Base-by-base conservation (phyloP, 1,140 invertebrate genomes). In the Drosophila rhopaloa region DNA sequence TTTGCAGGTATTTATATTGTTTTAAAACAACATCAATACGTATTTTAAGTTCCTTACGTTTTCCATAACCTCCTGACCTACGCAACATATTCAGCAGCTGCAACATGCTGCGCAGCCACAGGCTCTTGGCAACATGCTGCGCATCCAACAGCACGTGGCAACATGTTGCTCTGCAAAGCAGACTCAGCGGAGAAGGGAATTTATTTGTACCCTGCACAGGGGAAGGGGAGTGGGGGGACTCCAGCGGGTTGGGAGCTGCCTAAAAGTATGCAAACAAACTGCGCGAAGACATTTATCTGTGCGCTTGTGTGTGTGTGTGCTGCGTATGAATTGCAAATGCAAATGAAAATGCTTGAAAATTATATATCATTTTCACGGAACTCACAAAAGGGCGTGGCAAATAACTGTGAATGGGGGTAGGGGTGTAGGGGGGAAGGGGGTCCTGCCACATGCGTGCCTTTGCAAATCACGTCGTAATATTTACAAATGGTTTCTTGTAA, bases 401-500 rank as follows among this genome's bases (percentile, higher is more conserved):
- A 32, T 7, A 32, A 2, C 6, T 6, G 6, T 32, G 24, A 1
- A 10, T 35, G 9, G 16, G 2, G 14, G 37, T 6, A 7, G n/a
- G 27, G 0, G 8, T 8, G 43, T 5, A 10, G 14, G 2, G 1
- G 32, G 4, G 27, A 5, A 2, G 9, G 29, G 29, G 53, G 32
- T 8, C 29, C 32, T 3, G 50, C 40, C 58, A 14, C 77, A 84
- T 85, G 81, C 78, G 68, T 81, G 81, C 75, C 62, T 86, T 65
- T 71, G 75, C 83, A 89, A 82, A 89, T 84, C 84, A 89, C 84
- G 84, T 89, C 84, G 73, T 81, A 83, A 89, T 89, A 89, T 89
- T 89, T 89, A 89, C 84, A 89, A 89, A 89, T 89, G 84, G 84
- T 89, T 89, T 89, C 84, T 89, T 89, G 84, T 89, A 89, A 89